A percentile compares a stretch with the other conserved stretches of the same genome.
Evolutionary conservation across 2,113 vertebrate genomes (phyloP).

Genomic region (Gulo gulo): DNA sequence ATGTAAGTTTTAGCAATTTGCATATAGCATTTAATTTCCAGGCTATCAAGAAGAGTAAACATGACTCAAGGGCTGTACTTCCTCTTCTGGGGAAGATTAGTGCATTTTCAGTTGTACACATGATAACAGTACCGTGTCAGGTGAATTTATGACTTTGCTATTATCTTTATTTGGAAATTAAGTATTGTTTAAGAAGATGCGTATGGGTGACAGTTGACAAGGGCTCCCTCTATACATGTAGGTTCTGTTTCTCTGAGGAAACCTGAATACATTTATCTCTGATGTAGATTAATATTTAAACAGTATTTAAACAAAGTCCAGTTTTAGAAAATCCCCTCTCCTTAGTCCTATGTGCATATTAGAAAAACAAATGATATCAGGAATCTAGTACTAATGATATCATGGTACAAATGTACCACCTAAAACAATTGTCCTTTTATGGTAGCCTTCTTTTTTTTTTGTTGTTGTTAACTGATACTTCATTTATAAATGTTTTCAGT

Average conservation of each 20-base stretch:
- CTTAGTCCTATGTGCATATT: not conserved
- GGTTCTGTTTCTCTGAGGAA: not conserved
- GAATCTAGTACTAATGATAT: not conserved
- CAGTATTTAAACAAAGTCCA: not conserved
- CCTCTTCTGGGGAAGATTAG: not conserved
- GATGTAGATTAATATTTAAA: not conserved
- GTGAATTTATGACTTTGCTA: not conserved
- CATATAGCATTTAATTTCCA: not conserved
- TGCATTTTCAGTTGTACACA: not conserved
- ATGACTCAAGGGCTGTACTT: not conserved
- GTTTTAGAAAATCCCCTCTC: not conserved
- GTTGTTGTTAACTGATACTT: not conserved
- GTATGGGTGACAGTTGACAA: not conserved
- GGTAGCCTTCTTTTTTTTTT: not conserved
- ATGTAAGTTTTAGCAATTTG: not conserved
- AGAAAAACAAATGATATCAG: not conserved
- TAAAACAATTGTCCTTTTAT: not conserved
- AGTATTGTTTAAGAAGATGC: not conserved
- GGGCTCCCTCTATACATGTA: not conserved
- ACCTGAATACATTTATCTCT: not conserved
- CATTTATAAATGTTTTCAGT: not conserved
- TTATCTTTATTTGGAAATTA: not conserved
- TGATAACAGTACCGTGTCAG: not conserved
- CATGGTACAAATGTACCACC: not conserved
- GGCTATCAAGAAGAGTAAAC: not conserved